Conservation (phyloP, 92 coral and sea anemone genomes). For the Paramuricea clavata region DNA sequence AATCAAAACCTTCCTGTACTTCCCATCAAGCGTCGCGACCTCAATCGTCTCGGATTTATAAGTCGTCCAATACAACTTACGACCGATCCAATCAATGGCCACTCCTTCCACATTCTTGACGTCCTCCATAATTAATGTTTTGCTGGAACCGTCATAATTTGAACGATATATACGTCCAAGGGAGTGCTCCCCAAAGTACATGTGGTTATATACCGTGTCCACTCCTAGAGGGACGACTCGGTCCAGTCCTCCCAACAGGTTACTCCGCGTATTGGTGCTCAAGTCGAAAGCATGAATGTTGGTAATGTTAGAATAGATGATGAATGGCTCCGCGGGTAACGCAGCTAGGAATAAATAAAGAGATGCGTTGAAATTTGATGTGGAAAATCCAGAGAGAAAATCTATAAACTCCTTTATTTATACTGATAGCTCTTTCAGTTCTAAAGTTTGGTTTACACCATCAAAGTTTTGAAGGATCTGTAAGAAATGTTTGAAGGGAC, state of each 20-base stretch:
- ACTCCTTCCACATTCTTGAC: conserved; percentile 53
- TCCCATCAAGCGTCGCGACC: conserved; percentile 63
- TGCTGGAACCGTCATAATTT: conserved; percentile 24
- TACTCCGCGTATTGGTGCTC: neutral
- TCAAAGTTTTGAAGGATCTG: too few relatives aligned
- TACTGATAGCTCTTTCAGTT: too few relatives aligned
- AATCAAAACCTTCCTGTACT: conserved; percentile 42
- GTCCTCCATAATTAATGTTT: conserved; percentile 22
- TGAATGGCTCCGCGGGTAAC: conserved; percentile 2
- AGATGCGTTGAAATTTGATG: too few relatives aligned
- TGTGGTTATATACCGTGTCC: conserved; percentile 42
- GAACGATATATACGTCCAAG: conserved; percentile 44
- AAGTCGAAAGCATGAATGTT: conserved; percentile 5
- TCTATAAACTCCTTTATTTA: too few relatives aligned
- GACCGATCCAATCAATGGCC: conserved; percentile 73
- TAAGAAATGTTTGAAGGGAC: too few relatives aligned
- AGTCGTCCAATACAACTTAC: conserved; percentile 64
- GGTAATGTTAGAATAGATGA: conserved; percentile 25
- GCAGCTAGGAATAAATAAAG: conserved; percentile 14
- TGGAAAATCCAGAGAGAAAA: too few relatives aligned
- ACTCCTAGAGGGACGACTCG: conserved; percentile 49
- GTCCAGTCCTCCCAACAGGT: conserved; percentile 26
- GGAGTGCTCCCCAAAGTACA: conserved; percentile 59
- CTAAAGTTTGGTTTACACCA: too few relatives aligned
- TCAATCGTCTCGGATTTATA: conserved; percentile 54